Percentiles rank a stretch among this genome's conserved stretches.
These are phyloP conservation scores for Colletes latitarsis DNA, from an alignment of 1,140 invertebrate species.

Conservation along the genomic window DNA sequence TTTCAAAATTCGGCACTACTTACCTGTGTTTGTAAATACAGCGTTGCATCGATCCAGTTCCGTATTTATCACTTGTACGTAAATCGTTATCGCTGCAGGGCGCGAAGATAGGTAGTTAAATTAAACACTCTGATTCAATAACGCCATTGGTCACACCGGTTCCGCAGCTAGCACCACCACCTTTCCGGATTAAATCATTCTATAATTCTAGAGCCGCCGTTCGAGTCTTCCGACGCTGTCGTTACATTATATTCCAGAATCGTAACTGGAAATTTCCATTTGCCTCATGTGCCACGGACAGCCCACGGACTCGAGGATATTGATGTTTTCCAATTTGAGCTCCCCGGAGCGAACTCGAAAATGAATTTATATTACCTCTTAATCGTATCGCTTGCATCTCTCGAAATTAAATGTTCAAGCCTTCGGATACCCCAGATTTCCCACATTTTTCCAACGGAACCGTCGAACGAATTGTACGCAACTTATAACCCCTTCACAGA, in stretches of 20 bases:
- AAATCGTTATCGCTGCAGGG: slow-evolving; percentile 23
- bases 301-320: background rate
- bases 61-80: slow-evolving; percentile 3
- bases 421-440: too few species aligned
- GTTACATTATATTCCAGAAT: slow-evolving; percentile 49
- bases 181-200: slow-evolving; percentile 60
- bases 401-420: background rate
- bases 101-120: slow-evolving; percentile 29
- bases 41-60: background rate
- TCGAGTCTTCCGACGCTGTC: slow-evolving; percentile 27
- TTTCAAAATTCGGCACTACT: too few species aligned
- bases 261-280: slow-evolving; percentile 48
- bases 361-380: background rate
- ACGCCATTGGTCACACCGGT: slow-evolving; percentile 53
- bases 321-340: background rate
- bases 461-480: too few species aligned
- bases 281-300: background rate
- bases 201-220: slow-evolving; percentile 49
- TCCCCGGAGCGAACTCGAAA: background rate
- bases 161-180: slow-evolving; percentile 48
- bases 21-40: too few species aligned
- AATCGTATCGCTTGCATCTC: background rate
- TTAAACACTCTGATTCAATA: slow-evolving; percentile 46
- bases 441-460: too few species aligned
- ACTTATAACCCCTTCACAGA: too few species aligned